Conservation (phyloP, 2,113 vertebrate genomes). For the Spea multiplicata region DNA sequence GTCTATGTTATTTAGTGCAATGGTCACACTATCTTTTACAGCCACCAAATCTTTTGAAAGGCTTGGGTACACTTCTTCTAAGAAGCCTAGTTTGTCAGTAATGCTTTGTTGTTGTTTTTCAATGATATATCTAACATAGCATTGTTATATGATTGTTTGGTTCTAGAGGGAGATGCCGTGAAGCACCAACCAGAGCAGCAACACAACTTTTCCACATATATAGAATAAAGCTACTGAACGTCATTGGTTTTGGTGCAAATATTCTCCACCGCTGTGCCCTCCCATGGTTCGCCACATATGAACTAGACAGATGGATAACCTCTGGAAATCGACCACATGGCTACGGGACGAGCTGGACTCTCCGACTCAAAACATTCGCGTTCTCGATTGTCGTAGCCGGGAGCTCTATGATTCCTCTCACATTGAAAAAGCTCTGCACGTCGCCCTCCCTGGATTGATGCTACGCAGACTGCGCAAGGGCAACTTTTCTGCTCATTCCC, state of each 20-base stretch:
- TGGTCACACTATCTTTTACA: no score
- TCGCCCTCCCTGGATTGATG: slow-evolving; percentile 61
- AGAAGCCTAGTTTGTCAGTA: no score
- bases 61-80: no score
- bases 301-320: slow-evolving; percentile 55
- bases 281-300: slow-evolving; percentile 3
- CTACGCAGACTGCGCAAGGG: slow-evolving; percentile 62
- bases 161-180: slow-evolving; percentile 39
- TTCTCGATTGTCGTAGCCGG: slow-evolving; percentile 63
- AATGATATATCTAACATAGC: no score
- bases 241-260: not conserved
- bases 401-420: slow-evolving; percentile 63
- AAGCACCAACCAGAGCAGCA: not conserved
- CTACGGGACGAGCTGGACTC: slow-evolving; percentile 58
- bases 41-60: no score
- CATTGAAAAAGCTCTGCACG: slow-evolving; percentile 60
- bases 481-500: slow-evolving; percentile 56
- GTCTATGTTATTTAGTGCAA: no score
- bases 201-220: not conserved
- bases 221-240: not conserved
- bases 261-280: not conserved
- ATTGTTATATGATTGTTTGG: no score
- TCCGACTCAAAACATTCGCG: slow-evolving; percentile 53
- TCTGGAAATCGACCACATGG: slow-evolving; percentile 61
- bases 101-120: no score